Evolutionary conservation across 2,797 vertebrate genomes (phyloP).

Genomic region (Austrolebias charrua): DNA sequence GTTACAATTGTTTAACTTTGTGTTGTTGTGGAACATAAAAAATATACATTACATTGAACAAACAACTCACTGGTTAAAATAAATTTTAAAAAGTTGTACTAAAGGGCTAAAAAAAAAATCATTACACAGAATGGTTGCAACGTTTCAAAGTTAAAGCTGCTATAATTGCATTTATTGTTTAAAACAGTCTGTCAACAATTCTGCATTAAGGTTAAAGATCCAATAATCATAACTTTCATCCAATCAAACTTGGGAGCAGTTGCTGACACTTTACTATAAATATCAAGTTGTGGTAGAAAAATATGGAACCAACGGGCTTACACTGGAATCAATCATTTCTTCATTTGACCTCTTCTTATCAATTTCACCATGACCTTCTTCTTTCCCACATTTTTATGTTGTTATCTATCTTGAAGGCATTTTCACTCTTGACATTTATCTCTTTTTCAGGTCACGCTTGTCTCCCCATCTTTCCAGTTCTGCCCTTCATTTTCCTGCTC

Average conservation of each 20-base stretch:
- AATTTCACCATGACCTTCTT: slow-evolving; percentile 14
- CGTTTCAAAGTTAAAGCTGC: no score
- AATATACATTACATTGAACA: no score
- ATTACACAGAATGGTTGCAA: no score
- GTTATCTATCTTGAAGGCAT: slow-evolving; percentile 14
- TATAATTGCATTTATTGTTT: no score
- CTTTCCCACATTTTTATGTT: slow-evolving; percentile 14
- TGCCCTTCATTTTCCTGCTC: not conserved
- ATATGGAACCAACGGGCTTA: slow-evolving; percentile 12
- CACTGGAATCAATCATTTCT: slow-evolving; percentile 21
- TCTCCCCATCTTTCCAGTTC: slow-evolving; percentile 4
- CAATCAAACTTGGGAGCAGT: slow-evolving; percentile 8
- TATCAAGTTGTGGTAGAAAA: slow-evolving; percentile 6
- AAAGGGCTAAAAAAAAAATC: no score
- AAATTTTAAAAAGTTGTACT: no score
- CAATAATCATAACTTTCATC: not conserved
- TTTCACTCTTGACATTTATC: slow-evolving; percentile 26
- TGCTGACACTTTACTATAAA: slow-evolving; percentile 4
- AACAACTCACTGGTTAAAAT: no score
- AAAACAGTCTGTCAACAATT: no score
- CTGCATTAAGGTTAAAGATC: no score
- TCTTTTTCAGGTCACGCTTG: slow-evolving; percentile 21
- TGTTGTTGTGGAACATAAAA: no score
- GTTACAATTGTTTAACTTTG: no score
- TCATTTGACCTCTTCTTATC: slow-evolving; percentile 19